A percentile compares a stretch with the other conserved stretches of the same genome.
phyloP scores from a whole-genome alignment of 2,888 invertebrate species.

The Baccha elongata region DNA sequence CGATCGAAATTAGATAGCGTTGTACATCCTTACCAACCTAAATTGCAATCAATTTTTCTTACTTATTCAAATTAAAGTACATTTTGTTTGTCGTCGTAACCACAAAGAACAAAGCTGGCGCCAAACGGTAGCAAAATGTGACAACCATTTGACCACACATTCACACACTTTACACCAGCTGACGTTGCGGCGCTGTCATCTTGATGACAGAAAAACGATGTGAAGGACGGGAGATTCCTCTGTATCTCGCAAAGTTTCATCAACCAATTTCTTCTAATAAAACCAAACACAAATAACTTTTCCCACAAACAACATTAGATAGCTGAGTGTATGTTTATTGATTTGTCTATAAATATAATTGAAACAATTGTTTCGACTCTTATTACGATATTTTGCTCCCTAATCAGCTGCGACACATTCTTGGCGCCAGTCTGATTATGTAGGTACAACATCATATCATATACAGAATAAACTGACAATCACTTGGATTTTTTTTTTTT shows the following conservation, averaged over 20 bases:
- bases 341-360: conserved; percentile 58
- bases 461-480: conserved; percentile 36
- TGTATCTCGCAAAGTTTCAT: conserved; percentile 12
- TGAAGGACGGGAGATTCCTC: neutral
- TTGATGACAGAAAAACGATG: too few relatives aligned
- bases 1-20: conserved; percentile 56
- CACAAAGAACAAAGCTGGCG: conserved; percentile 64
- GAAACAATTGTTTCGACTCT: conserved; percentile 69
- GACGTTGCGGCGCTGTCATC: neutral
- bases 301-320: conserved; percentile 43
- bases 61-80: neutral
- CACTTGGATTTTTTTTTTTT: conserved; percentile 23
- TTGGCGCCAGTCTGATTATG: conserved; percentile 61
- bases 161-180: conserved; percentile 18
- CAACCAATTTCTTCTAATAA: conserved; percentile 17
- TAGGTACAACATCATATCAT: conserved; percentile 33
- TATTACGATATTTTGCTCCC: conserved; percentile 49
- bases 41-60: conserved; percentile 51
- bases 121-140: conserved; percentile 42
- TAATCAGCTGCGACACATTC: conserved; percentile 61
- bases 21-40: conserved; percentile 47
- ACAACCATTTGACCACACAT: conserved; percentile 42
- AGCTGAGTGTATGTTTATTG: conserved; percentile 27
- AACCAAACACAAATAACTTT: conserved; percentile 37
- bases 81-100: conserved; percentile 33